Conservation (phyloP, 2,888 invertebrate genomes). For the Pachliopta kotzebuea region DNA sequence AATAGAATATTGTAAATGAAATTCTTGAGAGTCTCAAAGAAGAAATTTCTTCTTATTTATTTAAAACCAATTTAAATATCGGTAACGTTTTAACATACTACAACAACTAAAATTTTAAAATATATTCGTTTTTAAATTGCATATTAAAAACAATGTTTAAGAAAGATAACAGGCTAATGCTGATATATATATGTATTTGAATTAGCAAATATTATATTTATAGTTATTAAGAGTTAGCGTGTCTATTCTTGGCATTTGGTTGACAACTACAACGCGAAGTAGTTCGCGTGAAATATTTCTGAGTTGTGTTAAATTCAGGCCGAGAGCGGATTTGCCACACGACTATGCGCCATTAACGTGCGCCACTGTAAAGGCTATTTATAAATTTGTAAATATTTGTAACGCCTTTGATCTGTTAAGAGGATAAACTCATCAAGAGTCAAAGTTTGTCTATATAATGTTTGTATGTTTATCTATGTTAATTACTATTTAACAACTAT, state of each 20-base stretch:
- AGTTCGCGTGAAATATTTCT: slow-evolving; percentile 22
- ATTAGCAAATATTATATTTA: slow-evolving; percentile 19
- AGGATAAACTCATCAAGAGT: slow-evolving; percentile 21
- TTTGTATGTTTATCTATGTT: too few species aligned
- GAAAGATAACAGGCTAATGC: not conserved
- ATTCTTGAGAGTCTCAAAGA: slow-evolving; percentile 7
- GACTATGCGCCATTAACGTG: slow-evolving; percentile 7
- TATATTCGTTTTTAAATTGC: not conserved
- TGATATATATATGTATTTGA: slow-evolving; percentile 12
- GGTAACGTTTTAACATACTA: not conserved
- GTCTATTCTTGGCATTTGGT: slow-evolving; percentile 25
- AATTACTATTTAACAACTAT: too few species aligned
- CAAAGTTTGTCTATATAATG: slow-evolving; percentile 11
- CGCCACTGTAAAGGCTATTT: slow-evolving; percentile 23
- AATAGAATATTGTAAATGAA: slow-evolving; percentile 8
- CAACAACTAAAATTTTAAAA: not conserved
- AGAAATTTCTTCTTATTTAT: slow-evolving; percentile 9
- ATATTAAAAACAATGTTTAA: not conserved
- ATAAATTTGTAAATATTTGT: slow-evolving; percentile 29
- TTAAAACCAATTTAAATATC: slow-evolving; percentile 17
- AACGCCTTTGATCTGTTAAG: slow-evolving; percentile 23
- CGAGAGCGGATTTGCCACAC: slow-evolving; percentile 20
- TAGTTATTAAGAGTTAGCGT: slow-evolving; percentile 22
- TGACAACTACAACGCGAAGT: slow-evolving; percentile 23
- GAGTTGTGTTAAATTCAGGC: slow-evolving; percentile 22